A percentile compares a stretch with the other conserved stretches of the same genome.
Evolutionary conservation across 1,140 invertebrate species (phyloP).

Genomic region (Procambarus clarkii): DNA sequence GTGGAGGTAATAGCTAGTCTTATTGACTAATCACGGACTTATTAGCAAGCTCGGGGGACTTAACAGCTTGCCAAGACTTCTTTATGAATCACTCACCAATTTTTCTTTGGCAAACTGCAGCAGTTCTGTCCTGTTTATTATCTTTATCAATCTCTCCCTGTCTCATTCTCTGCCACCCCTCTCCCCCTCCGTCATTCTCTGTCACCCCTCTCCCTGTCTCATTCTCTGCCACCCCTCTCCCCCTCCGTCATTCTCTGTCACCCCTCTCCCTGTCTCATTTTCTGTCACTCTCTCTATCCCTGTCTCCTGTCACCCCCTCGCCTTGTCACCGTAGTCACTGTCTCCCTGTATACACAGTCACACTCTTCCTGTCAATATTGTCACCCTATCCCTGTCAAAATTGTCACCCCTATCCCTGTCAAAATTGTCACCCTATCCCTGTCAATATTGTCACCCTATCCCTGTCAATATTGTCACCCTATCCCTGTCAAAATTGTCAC

Average conservation of each 20-base stretch:
- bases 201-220: background rate
- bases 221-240: no score
- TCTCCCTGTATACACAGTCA: no score
- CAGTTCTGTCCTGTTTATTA: background rate
- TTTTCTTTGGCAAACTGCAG: background rate
- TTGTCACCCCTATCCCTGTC: no score
- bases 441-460: no score
- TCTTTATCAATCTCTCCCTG: background rate
- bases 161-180: background rate
- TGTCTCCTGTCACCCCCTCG: background rate
- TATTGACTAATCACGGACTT: conserved; percentile 13
- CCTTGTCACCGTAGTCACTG: no score
- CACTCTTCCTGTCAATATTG: no score
- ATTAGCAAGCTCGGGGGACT: background rate
- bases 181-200: background rate
- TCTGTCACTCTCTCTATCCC: background rate
- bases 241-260: background rate
- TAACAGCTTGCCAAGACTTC: background rate
- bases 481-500: no score
- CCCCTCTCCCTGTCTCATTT: background rate
- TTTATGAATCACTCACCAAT: background rate
- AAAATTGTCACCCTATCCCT: no score
- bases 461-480: no score
- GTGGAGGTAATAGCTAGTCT: conserved; percentile 19
- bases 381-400: no score